Evolutionary conservation across 2,797 vertebrate species (phyloP), one percentile per base, ranked within the genome.

Genomic region (Galaxias olidus): DNA sequence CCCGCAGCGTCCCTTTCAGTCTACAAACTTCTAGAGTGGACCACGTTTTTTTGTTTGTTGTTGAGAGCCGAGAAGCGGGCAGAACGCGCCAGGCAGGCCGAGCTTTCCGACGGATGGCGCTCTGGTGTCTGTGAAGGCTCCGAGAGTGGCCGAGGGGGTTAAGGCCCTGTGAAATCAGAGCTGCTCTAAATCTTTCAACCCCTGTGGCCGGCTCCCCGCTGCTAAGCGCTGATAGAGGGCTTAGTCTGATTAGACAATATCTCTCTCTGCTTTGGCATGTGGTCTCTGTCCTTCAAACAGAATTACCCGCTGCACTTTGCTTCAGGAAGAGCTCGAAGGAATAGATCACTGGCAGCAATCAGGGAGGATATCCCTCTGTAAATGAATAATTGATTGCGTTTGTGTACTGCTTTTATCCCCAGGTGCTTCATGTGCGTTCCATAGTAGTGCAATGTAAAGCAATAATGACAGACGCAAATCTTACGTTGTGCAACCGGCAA

Each of bases 191-290:
- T 85, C 84, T 84, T 79, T 84, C 80, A 72, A 81, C 81, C 30
- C 65, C 59, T n/a, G 14, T 1, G 58, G 59, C 78, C 78, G 76
- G 71, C 80, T 80, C 79, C 54, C 63, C 53, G 48, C 73, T 86
- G 70, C 65, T 80, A 86, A 83, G 69, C 66, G 79, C 84, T 82
- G 82, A 86, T 81, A 78, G 67, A 54, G 70, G 76, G 83, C 81
- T 87, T 75, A 81, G 54, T 73, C 81, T 80, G 83, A 88, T 87
- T 84, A 84, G 76, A 78, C 79, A 69, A 76, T 82, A 76, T 86
- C 75, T 14, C 67, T 51, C 73, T 61, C 71, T 41, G 50, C 70
- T 80, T 75, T 69, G 68, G 74, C 60, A 76, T 81, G 69, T 74
- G 72, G 71, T 74, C 77, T 81, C 75, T 72, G 51, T 71, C 69